Evolutionary conservation across 2,888 invertebrate genomes (phyloP).

Genomic region (Drosophila niveifrons): DNA sequence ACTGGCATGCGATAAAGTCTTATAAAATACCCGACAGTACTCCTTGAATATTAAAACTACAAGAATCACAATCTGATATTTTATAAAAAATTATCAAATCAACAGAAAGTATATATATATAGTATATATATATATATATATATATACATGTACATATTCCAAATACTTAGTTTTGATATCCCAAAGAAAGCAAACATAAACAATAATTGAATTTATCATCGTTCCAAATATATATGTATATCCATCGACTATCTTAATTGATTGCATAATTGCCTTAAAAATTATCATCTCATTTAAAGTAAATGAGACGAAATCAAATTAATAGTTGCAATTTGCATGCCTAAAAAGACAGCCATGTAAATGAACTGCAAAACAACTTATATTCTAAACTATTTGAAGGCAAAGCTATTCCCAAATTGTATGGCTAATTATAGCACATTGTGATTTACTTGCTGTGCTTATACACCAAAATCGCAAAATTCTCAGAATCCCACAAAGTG

Average conservation of each 20-base stretch:
- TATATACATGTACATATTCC: too few species aligned
- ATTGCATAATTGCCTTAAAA: constrained; percentile 28
- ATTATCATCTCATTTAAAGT: constrained; percentile 19
- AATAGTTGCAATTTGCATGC: constrained; percentile 20
- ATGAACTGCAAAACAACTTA: neutral
- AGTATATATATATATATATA: too few species aligned
- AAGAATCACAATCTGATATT: neutral
- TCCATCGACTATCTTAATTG: constrained; percentile 19
- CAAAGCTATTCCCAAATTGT: neutral
- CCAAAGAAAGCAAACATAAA: too few species aligned
- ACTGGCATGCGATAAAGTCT: neutral
- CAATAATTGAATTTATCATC: too few species aligned
- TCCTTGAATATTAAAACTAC: neutral
- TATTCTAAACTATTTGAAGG: neutral
- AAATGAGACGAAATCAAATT: constrained; percentile 28
- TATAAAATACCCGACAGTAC: neutral
- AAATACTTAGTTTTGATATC: too few species aligned
- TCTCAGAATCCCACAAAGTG: neutral
- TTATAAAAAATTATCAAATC: neutral
- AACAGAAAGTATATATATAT: too few species aligned
- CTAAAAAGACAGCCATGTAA: neutral
- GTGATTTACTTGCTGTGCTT: neutral
- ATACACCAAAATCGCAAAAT: neutral
- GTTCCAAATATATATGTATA: too few species aligned
- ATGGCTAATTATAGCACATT: neutral